Evolutionary conservation across 2,113 vertebrate species (phyloP), one percentile per base, ranked within the genome.

Genomic region (Chaenocephalus aceratus): DNA sequence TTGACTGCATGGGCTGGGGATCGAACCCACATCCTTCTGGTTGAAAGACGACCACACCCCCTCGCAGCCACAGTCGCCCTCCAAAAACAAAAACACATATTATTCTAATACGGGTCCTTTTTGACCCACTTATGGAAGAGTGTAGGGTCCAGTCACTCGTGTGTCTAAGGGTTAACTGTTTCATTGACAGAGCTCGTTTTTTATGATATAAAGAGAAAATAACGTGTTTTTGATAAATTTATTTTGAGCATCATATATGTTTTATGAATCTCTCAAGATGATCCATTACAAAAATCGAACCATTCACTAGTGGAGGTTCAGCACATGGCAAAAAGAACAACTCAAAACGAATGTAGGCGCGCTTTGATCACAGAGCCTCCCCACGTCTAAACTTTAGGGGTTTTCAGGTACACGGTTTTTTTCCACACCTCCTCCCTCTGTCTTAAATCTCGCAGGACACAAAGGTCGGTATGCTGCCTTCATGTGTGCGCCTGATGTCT

Each of bases 281-380:
- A 73, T 75, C 71, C 64, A 71, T 87, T 78, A 62, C 82, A 90
- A 80, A n/a, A 52, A 80, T 79, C 46, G 77, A 15, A 67, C 59
- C 61, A 34, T 58, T 61, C 58, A 67, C 80, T 78, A 77, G 64
- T 10, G 13, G 51, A 69, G 75, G 75, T 85, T 85, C 69, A 73
- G 68, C 0, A 49, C 65, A 64, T 51, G 70, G 44, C 69, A 65
- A 72, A 74, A 30, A 73, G 59, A 59, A 52, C 79, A 72, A 30
- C 56, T 88, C 87, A 30, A 5, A 73, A 68, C 60, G 71, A 84
- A 87, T 78, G 53, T 45, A 71, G 54, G 54, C 67, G 15, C 75
- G 64, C 80, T 93, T 93, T 91, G 90, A 93, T 89, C 81, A 80
- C 56, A 8, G 16, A 68, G 66, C 59, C 44, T 79, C 59, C 41